Evolutionary conservation across 2,888 invertebrate genomes (phyloP), one percentile per base, ranked within the genome.

Genomic region (Caenorhabditis japonica): DNA sequence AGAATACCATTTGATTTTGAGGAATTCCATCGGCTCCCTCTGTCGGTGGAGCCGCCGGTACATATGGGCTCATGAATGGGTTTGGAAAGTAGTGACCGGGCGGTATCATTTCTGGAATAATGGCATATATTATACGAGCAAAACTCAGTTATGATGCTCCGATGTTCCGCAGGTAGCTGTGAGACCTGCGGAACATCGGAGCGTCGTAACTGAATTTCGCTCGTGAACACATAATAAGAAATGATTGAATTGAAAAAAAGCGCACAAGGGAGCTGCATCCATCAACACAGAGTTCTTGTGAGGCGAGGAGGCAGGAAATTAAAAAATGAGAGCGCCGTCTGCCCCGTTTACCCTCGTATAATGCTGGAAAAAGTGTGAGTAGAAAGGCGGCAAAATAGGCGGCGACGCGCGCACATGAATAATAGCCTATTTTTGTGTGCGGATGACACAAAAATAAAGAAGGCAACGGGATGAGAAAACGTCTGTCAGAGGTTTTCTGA

Each of bases 1-100:
- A 83, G 49, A 84, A 83, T 15, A 66, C 79, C 64, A 64, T 64
- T 19, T 64, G 64, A 23, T 13, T 38, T 47, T 47, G 64, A 27
- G 51, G 13, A 15, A 52, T 27, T 27, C 52, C 47, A 34, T n/a
- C 15, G 21, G 25, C 41, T 4, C 17, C 58, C 10, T 58, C 46
- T 15, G 59, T 66, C 39, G 58, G 34, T 1, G 56, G 51, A 13
- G 34, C 38, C 13, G 75, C 34, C 8, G 55, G 55, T 64, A 84
- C 60, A 71, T 83, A 86, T 1, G 85, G 82, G 19, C 82, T 81
- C 82, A 86, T 83, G 70, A 86, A 86, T 1, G 86, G 86, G 66
- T 86, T 86, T 51, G 84, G 81, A 64, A 86, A 85, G 71, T 83
- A 83, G 36, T 83, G 83, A 25, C 61, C 74, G 17, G 69, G 69